Evolutionary conservation across 2,888 invertebrate genomes (phyloP).

Genomic region (Smittia sp.): DNA sequence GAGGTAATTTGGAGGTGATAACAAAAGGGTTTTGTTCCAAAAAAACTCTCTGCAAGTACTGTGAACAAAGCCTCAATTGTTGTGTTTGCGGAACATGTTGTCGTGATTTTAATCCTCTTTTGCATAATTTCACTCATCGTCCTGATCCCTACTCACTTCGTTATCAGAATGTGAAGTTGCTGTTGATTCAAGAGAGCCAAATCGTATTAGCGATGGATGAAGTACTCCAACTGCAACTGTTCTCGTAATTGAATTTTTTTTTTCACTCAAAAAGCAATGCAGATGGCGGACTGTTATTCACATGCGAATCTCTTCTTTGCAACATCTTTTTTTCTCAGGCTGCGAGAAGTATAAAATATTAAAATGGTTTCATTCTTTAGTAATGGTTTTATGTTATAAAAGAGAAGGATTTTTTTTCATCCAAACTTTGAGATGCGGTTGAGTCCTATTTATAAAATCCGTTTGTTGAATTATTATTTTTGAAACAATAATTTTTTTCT

Average conservation of each 20-base stretch:
- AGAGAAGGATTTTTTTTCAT: too few relatives aligned
- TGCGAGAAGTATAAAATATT: too few relatives aligned
- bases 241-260: background rate
- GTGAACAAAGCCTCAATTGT: constrained; percentile 10
- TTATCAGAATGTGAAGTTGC: constrained; percentile 2
- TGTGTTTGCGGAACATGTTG: constrained; percentile 28
- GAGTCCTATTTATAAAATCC: constrained; percentile 28
- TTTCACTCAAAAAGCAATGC: background rate
- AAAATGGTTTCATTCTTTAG: too few relatives aligned
- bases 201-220: background rate
- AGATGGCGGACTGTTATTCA: background rate
- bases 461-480: constrained; percentile 29
- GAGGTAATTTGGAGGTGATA: constrained; percentile 37
- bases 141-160: background rate
- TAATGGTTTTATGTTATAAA: too few relatives aligned
- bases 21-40: constrained; percentile 12
- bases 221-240: background rate
- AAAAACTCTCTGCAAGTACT: background rate
- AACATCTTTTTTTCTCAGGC: too few relatives aligned
- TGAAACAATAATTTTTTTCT: constrained; percentile 29
- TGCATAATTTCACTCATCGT: constrained; percentile 16
- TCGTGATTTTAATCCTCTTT: constrained; percentile 12
- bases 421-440: background rate
- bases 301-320: background rate
- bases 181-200: background rate